Percentiles rank a stretch among this genome's conserved stretches.
Conservation (phyloP, 2,797 vertebrate genomes). For the Myotis planiceps region DNA sequence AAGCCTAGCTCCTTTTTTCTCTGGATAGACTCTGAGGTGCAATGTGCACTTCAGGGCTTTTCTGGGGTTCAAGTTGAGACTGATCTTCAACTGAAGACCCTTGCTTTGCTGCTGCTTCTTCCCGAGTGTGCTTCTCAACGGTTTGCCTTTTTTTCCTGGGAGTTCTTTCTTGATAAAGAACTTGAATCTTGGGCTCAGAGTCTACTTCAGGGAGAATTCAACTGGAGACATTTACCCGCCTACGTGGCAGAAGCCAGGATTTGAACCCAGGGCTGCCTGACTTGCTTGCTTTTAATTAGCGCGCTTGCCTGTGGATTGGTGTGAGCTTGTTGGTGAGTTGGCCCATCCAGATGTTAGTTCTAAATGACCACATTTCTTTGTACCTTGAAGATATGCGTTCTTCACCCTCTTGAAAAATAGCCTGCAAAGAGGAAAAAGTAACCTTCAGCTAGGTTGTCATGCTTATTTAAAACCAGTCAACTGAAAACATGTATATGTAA, state of each 20-base stretch:
- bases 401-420: not conserved
- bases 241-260: not conserved
- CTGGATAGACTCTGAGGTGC: not conserved
- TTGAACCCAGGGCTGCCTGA: not conserved
- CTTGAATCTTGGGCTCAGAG: not conserved
- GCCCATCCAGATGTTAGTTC: not conserved
- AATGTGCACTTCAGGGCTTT: not conserved
- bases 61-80: not conserved
- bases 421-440: not conserved
- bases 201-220: not conserved
- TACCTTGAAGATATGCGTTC: not conserved
- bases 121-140: not conserved
- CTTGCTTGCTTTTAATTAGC: not conserved
- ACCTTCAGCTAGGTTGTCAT: not conserved
- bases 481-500: not conserved
- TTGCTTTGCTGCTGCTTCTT: not conserved
- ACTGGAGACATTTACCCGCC: not conserved
- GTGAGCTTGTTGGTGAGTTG: not conserved
- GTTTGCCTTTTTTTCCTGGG: not conserved
- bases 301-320: accelerated
- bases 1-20: not conserved
- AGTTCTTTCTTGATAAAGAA: not conserved
- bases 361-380: not conserved
- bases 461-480: conserved; percentile 8
- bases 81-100: not conserved